Conservation (phyloP, 2,113 vertebrate genomes). For the Euleptes europaea region DNA sequence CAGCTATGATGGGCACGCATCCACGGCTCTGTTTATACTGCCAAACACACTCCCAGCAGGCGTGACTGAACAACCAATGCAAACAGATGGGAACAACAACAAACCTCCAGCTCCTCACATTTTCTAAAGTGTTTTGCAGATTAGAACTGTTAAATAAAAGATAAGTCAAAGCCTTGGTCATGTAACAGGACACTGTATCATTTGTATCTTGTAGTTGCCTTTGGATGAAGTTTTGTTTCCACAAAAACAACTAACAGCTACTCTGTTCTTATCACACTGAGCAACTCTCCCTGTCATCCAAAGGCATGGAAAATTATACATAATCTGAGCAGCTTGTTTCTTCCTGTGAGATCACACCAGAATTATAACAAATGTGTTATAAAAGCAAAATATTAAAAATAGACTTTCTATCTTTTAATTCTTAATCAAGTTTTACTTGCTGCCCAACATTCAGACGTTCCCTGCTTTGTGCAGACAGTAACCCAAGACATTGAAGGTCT, state of each 20-base stretch:
- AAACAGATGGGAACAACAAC: background rate
- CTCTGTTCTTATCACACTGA: background rate
- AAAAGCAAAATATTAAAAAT: slow-evolving; percentile 11
- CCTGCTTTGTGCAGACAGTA: background rate
- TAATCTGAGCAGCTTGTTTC: background rate
- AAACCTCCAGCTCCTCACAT: background rate
- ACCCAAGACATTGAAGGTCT: background rate
- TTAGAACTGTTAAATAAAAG: background rate
- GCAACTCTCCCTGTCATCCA: background rate
- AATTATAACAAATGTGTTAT: background rate
- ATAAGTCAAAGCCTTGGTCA: background rate
- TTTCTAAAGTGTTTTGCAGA: background rate
- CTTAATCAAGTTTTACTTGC: background rate
- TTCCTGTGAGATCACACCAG: background rate
- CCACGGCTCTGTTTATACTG: background rate
- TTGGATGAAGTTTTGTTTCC: background rate
- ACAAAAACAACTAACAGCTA: background rate
- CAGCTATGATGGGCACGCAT: too few species aligned
- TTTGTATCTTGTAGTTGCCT: background rate
- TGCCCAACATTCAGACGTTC: background rate
- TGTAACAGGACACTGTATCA: background rate
- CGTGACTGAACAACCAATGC: background rate
- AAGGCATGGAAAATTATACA: background rate
- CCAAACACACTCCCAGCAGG: background rate
- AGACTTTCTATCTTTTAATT: background rate